A percentile compares a stretch with the other conserved stretches of the same genome.
Evolutionary conservation across 2,888 invertebrate genomes (phyloP).

Genomic region (Hirtodrosophila cameraria): DNA sequence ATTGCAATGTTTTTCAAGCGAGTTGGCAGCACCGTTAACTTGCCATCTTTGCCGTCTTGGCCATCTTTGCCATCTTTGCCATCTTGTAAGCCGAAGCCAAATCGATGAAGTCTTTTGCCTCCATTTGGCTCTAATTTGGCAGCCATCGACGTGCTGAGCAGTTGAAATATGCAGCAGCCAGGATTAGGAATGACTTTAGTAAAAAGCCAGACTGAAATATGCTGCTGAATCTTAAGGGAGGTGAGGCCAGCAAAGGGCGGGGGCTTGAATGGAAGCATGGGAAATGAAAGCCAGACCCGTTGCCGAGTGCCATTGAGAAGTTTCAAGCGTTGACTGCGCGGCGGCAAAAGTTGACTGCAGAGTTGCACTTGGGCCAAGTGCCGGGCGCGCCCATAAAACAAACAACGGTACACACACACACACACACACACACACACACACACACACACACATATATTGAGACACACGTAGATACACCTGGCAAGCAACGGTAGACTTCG

Average conservation of each 20-base stretch:
- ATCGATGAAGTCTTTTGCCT: slow-evolving; percentile 55
- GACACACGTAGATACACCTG: slow-evolving; percentile 29
- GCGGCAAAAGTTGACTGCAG: slow-evolving; percentile 73
- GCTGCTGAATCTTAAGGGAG: no score
- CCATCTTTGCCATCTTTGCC: not conserved
- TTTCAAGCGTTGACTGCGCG: slow-evolving; percentile 69
- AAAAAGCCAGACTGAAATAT: slow-evolving; percentile 4
- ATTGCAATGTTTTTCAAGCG: slow-evolving; percentile 12
- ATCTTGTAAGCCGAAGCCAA: slow-evolving; percentile 32
- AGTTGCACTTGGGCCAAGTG: slow-evolving; percentile 77
- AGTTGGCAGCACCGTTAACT: slow-evolving; percentile 50
- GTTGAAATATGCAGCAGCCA: slow-evolving; percentile 51
- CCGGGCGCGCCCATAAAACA: slow-evolving; percentile 73
- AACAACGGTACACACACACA: slow-evolving; percentile 53
- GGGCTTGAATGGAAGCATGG: not conserved
- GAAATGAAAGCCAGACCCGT: slow-evolving; percentile 25
- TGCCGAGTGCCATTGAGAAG: slow-evolving; percentile 74
- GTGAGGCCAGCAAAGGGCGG: not conserved
- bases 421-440: slow-evolving; percentile 29
- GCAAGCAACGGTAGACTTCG: slow-evolving; percentile 58
- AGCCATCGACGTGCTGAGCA: slow-evolving; percentile 71
- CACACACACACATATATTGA: slow-evolving; percentile 6
- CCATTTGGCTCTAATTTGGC: slow-evolving; percentile 72
- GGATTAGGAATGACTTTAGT: slow-evolving; percentile 64
- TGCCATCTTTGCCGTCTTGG: slow-evolving; percentile 30